Evolutionary conservation across 1,140 invertebrate genomes (phyloP), one percentile per base, ranked within the genome.

Genomic region (Coboldia fuscipes): DNA sequence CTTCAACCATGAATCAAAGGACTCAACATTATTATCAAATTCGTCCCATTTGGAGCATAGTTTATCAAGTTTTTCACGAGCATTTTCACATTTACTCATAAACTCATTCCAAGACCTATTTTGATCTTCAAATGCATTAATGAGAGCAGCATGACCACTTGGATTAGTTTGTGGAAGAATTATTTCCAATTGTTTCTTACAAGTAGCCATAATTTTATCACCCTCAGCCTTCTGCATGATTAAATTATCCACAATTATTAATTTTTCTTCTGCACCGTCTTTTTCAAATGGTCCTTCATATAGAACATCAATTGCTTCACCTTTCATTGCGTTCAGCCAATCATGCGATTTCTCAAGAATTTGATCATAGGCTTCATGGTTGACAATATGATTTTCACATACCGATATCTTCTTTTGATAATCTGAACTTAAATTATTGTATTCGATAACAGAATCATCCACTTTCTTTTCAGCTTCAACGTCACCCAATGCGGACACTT

Each of bases 331-430:
- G 33, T 60, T 63, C 3, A 74, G 45, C 64, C 68, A 74, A 41
- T 77, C 73, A n/a, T 63, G 58, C 19, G 67, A 66, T 42, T 65
- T 68, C 38, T 76, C 83, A 41, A 85, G 65, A 16, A 73, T 70
- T 50, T 79, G 71, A 10, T 77, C 63, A 47, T 80, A 88, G 38
- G 68, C 67, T 57, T 89, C 83, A 50, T 89, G 84, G 46, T 84
- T 77, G 1, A 57, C 46, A 0, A 88, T 77, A 42, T 80, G 68
- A 39, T 72, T 70, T 47, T 82, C 76, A 28, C 66, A 66, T 3
- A 65, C 51, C 16, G 54, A 51, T 29, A 86, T 72, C 43, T 72
- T 64, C 29, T 72, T 68, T 41, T 72, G 59, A 2, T 82, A 65
- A 45, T 75, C 63, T 39, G 69, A 62, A 0, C 69, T 62, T 8